phyloP scores from a whole-genome alignment of 2,888 invertebrate species.

The Tanytarsus gracilentus region DNA sequence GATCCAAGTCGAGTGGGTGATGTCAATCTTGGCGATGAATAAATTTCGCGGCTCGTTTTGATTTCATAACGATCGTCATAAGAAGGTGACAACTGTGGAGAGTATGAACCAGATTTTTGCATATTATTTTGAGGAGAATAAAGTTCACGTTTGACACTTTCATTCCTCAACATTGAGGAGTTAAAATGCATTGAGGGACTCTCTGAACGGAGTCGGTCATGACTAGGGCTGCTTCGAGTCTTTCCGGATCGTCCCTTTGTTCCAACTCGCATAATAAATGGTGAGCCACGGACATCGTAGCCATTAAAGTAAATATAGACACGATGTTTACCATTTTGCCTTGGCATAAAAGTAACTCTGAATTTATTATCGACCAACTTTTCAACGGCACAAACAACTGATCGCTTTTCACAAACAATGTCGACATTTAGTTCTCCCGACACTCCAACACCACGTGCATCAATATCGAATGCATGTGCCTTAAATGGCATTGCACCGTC shows the following conservation, averaged over 20 bases:
- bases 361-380: conserved; percentile 68
- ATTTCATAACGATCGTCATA: conserved; percentile 19
- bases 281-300: conserved; percentile 72
- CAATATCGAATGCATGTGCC: conserved; percentile 73
- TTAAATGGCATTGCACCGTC: conserved; percentile 78
- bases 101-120: conserved; percentile 39
- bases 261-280: conserved; percentile 78
- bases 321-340: conserved; percentile 68
- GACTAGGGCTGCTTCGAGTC: conserved; percentile 48
- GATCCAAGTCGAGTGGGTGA: conserved; percentile 31
- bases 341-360: conserved; percentile 68
- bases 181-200: conserved; percentile 44
- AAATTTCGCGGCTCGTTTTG: conserved; percentile 19
- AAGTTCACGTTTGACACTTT: conserved; percentile 35
- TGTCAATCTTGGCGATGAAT: conserved; percentile 34
- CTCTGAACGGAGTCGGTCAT: conserved; percentile 45
- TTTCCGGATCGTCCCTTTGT: conserved; percentile 53
- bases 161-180: conserved; percentile 34
- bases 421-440: conserved; percentile 81
- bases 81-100: conserved; percentile 35
- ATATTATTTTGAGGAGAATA: conserved; percentile 34
- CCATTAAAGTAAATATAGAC: conserved; percentile 92
- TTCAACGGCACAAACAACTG: conserved; percentile 72
- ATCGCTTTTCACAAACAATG: conserved; percentile 80
- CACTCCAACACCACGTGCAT: conserved; percentile 69